Evolutionary conservation across 2,797 vertebrate species (phyloP).

Genomic region (Sarcophilus harrisii): DNA sequence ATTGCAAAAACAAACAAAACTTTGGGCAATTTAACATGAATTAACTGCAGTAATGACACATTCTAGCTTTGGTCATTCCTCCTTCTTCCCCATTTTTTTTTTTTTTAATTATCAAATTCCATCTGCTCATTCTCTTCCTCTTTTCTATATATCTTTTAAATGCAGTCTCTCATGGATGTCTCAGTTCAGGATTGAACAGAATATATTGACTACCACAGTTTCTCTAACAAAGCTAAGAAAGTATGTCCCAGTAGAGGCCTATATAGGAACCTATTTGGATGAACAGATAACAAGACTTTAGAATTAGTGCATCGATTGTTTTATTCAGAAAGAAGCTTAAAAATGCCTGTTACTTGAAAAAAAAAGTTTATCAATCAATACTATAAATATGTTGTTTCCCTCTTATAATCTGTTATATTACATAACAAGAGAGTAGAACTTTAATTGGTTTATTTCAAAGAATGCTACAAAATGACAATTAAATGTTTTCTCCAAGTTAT

Average conservation of each 20-base stretch:
- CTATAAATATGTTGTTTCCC: background rate
- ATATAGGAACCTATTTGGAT: background rate
- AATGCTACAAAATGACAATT: background rate
- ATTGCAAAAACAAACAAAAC: background rate
- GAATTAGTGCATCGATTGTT: background rate
- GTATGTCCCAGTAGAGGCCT: background rate
- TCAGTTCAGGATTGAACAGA: background rate
- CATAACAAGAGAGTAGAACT: background rate
- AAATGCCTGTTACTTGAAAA: background rate
- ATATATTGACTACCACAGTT: background rate
- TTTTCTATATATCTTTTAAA: background rate
- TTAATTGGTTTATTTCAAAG: background rate
- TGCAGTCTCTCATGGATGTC: background rate
- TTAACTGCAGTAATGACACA: background rate
- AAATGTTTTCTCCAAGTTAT: background rate
- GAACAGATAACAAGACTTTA: background rate
- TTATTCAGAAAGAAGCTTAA: background rate
- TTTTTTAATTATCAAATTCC: too few relatives aligned
- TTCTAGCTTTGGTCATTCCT: background rate
- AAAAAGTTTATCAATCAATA: background rate
- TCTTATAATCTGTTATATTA: background rate
- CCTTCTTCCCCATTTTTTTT: too few relatives aligned
- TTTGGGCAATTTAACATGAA: background rate
- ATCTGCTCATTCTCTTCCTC: background rate
- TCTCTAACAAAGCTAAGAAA: background rate